These are phyloP conservation scores for Augochlora pura DNA, from an alignment of 1,140 invertebrate species.

Conservation along the genomic window DNA sequence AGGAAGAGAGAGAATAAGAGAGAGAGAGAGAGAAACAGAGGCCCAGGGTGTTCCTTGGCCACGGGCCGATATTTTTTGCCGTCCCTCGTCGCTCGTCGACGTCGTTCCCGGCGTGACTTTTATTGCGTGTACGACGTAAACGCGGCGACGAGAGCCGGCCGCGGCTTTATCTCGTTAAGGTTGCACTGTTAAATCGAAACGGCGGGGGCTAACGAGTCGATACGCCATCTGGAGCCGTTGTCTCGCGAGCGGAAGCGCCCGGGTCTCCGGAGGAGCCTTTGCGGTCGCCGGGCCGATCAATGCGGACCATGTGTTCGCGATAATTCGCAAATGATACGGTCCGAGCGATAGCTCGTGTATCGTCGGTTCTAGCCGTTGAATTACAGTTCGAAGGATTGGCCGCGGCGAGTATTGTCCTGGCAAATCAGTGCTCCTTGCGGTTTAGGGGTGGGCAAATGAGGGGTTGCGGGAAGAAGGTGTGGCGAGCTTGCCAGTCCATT, in stretches of 20 bases:
- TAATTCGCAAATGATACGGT: slow-evolving; percentile 12
- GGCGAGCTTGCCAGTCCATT: background rate
- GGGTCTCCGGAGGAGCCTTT: background rate
- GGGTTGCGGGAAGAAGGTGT: background rate
- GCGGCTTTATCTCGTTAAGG: slow-evolving; percentile 59
- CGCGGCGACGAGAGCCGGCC: slow-evolving; percentile 45
- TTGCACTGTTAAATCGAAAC: slow-evolving; percentile 40
- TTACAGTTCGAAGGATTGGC: background rate
- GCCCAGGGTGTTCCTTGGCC: slow-evolving; percentile 22
- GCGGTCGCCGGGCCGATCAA: background rate
- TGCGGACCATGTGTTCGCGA: background rate
- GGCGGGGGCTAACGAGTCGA: slow-evolving; percentile 48
- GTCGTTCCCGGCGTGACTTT: slow-evolving; percentile 67
- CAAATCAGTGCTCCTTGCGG: slow-evolving; percentile 13
- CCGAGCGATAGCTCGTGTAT: background rate
- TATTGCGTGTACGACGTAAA: slow-evolving; percentile 72
- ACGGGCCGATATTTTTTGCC: slow-evolving; percentile 58
- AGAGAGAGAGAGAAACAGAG: slow-evolving; percentile 3
- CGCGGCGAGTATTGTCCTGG: background rate
- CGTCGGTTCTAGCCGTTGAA: background rate
- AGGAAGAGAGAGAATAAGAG: slow-evolving; percentile 3
- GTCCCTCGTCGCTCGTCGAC: slow-evolving; percentile 52
- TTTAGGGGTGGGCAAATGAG: background rate
- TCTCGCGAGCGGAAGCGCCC: slow-evolving; percentile 6
- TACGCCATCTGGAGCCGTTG: slow-evolving; percentile 34